Base-by-base conservation (phyloP, 1,140 invertebrate genomes). In the Achroia grisella region DNA sequence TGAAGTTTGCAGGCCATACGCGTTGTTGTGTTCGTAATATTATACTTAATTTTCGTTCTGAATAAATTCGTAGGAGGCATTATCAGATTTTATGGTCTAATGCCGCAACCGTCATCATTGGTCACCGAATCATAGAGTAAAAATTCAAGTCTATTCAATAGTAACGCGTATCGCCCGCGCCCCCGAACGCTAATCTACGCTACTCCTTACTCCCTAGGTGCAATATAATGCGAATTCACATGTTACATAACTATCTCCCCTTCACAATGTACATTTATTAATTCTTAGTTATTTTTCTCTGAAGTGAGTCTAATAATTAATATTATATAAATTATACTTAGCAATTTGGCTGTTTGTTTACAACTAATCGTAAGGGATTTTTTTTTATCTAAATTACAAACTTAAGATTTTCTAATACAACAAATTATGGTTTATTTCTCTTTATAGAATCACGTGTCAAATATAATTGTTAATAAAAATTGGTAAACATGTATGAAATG, bases 131-230 rank as follows among this genome's bases (percentile, higher is more conserved):
- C 17, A 23, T 31, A 4, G 30, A 31, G 2, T 31, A 31, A n/a
- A 31, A 31, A 31, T 10, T n/a, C 3, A 31, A 31, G 30, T 31
- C 1, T 23, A n/a, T 17, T n/a, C 10, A 4, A 5, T n/a, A 1
- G 6, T 15, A 15, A 62, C 54, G 32, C 55, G 49, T 42, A 9
- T 49, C 64, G 69, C 53, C 67, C 64, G 50, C 23, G 28, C 48
- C 62, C 60, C 45, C 58, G 15, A 40, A 39, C 55, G 63, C 69
- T 59, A 44, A 51, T 30, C 72, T 81, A 81, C 71, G 46, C 66
- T 77, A 76, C 64, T 56, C 43, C 64, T 78, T 81, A 80, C 50
- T 48, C 54, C 15, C 73, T 82, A 82, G 54, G 78, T 82, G 78
- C 75, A 77, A 64, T 75, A 75, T 57, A 70, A 66, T 67, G 71